Evolutionary conservation across 2,888 invertebrate genomes (phyloP), one percentile per base, ranked within the genome.

Genomic region (Hypena proboscidalis): DNA sequence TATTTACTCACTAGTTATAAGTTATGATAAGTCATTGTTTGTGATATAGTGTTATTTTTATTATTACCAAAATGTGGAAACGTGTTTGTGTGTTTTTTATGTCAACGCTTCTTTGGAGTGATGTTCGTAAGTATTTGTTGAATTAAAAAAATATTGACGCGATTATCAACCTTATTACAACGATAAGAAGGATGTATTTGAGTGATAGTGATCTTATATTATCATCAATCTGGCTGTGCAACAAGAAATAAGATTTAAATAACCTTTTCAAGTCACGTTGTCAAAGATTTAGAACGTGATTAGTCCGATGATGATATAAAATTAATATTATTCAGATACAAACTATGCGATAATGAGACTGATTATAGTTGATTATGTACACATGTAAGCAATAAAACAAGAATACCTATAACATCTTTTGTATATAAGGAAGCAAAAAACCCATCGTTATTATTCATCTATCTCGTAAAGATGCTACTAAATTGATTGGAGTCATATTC

Each of bases 71-170:
- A 69, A 83, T 78, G 79, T 76, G 71, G 67, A 67, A 59, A 42
- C 44, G 51, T 33, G 33, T 25, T 45, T 49, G 65, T 39, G 60
- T 73, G 54, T 58, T 75, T 67, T 60, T 80, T 65, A 61, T 76
- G 57, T 66, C 70, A 14, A 57, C 75, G 11, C 49, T 80, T 22
- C 54, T 74, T 43, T 76, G 79, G 77, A 77, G 66, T 45, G 52
- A 55, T 52, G 72, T 57, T 19, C 51, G 83, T 83, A 67, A 74
- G 80, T 80, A 61, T 61, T 30, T 29, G 7, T 17, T 34, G 29
- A 34, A 4, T 42, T 26, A 19, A 7, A 13, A 34, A 31, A 17
- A 32, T 11, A 9, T 25, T 26, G 20, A 21, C 9, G 9, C 40
- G 19, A 53, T 42, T 44, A 30, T 34, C 11, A 14, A 44, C 37